Conservation (phyloP, 2,888 invertebrate genomes). For the Hyposoter didymator region DNA sequence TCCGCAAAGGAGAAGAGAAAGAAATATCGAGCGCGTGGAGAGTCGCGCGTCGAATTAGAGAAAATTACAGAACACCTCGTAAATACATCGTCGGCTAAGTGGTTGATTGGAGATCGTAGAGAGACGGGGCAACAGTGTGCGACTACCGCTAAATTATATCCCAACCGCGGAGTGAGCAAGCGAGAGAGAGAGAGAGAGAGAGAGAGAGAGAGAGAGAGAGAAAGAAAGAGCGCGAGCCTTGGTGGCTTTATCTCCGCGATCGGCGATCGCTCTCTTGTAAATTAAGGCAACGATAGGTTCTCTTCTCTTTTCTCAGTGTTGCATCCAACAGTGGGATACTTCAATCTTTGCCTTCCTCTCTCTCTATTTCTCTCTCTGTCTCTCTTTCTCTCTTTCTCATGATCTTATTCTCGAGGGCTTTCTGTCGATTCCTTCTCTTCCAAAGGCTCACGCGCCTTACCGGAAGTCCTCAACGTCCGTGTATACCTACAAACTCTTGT, state of each 20-base stretch:
- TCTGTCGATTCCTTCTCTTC: slow-evolving; percentile 52
- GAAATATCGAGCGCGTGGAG: slow-evolving; percentile 47
- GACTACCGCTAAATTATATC: slow-evolving; percentile 84
- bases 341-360: slow-evolving; percentile 13
- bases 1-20: slow-evolving; percentile 47
- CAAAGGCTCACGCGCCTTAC: slow-evolving; percentile 41
- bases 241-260: slow-evolving; percentile 73
- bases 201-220: slow-evolving; percentile 71
- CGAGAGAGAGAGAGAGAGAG: slow-evolving; percentile 73
- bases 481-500: slow-evolving; percentile 5
- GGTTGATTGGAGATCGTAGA: slow-evolving; percentile 83
- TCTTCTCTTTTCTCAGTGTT: slow-evolving; percentile 43
- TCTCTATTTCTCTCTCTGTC: slow-evolving; percentile 18
- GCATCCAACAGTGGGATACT: slow-evolving; percentile 27
- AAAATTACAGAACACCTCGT: slow-evolving; percentile 84
- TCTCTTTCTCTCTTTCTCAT: background rate
- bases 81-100: slow-evolving; percentile 84
- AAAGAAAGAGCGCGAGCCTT: slow-evolving; percentile 46
- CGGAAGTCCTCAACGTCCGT: slow-evolving; percentile 58
- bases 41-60: slow-evolving; percentile 82
- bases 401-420: slow-evolving; percentile 39
- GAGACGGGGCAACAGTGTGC: slow-evolving; percentile 65
- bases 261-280: slow-evolving; percentile 77
- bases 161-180: slow-evolving; percentile 75
- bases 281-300: slow-evolving; percentile 71